Base-by-base conservation (phyloP, 2,888 invertebrate species). In the Hedya salicella region DNA sequence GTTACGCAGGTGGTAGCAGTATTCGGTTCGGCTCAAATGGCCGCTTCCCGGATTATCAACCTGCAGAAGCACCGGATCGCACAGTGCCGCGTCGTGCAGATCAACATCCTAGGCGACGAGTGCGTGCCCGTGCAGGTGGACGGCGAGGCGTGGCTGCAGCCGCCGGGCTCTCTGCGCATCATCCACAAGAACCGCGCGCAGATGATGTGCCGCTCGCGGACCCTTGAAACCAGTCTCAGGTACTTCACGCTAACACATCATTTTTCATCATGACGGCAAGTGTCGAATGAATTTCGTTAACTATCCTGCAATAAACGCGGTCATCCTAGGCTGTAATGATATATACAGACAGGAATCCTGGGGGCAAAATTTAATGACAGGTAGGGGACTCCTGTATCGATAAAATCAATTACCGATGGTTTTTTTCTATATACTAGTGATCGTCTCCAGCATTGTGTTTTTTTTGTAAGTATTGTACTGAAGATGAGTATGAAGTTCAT, bases 121-220 rank as follows among this genome's bases (percentile, higher is more conserved):
- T 97, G 98, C 57, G 97, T 98, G 16, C 98, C 98, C 0, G 97
- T 98, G 60, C 97, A 97, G 91, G 98, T 98, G 44, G 99, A 99
- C 82, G 99, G 99, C 0, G 99, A 99, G 87, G 98, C 99, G 1
- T 99, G 99, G 99, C 94, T 98, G 44, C 99, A 99, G 86, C 98
- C 98, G 0, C 98, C 99, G 0, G 99, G 99, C 40, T 97, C 98
- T 83, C 98, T 99, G 73, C 94, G 98, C 63, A 98, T 99, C 73
- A 95, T 98, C 74, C 99, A 99, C 88, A 99, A 99, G 91, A 99
- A 99, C 89, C 94, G 98, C 61, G 98, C 98, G 82, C 98, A 98
- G 92, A 98, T 99, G 97, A 92, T 99, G 21, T 97, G 97, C 80
- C 93, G 98, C 68, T 98, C 98, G 83, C 94, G 98, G 75, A 95